These are phyloP conservation scores for Hypselothyrea guttata DNA, from an alignment of 2,888 invertebrate genomes.

Conservation along the genomic window DNA sequence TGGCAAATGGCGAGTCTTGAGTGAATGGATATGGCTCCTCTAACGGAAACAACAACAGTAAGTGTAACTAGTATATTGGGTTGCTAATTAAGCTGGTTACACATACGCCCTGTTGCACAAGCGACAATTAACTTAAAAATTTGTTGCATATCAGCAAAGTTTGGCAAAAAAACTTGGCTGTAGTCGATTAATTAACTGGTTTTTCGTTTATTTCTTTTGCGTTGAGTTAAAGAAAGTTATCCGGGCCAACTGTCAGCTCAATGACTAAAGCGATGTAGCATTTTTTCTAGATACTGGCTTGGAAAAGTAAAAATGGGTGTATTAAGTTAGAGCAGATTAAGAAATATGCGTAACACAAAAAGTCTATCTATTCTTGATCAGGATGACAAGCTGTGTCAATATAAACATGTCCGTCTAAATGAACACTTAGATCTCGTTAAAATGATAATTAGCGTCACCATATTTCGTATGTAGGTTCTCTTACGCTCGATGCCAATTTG, in stretches of 20 bases:
- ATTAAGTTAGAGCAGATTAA: too few relatives aligned
- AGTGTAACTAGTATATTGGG: not conserved
- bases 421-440: too few relatives aligned
- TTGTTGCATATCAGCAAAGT: not conserved
- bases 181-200: slow-evolving; percentile 61
- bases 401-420: too few relatives aligned
- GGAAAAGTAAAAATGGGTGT: too few relatives aligned
- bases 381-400: too few relatives aligned
- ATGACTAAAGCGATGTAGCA: slow-evolving; percentile 9
- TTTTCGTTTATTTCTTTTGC: slow-evolving; percentile 26
- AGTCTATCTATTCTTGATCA: too few relatives aligned
- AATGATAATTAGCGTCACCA: too few relatives aligned
- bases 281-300: not conserved
- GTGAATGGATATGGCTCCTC: slow-evolving; percentile 8
- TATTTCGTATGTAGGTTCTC: too few relatives aligned
- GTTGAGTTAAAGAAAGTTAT: slow-evolving; percentile 16
- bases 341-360: too few relatives aligned
- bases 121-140: slow-evolving; percentile 50
- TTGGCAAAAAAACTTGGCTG: not conserved
- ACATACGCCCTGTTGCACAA: slow-evolving; percentile 59
- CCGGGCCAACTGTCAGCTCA: slow-evolving; percentile 16
- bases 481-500: too few relatives aligned
- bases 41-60: slow-evolving; percentile 4
- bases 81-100: slow-evolving; percentile 58
- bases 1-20: too few relatives aligned